phyloP scores from a whole-genome alignment of 2,888 invertebrate genomes.

The Mythimna vitellina region DNA sequence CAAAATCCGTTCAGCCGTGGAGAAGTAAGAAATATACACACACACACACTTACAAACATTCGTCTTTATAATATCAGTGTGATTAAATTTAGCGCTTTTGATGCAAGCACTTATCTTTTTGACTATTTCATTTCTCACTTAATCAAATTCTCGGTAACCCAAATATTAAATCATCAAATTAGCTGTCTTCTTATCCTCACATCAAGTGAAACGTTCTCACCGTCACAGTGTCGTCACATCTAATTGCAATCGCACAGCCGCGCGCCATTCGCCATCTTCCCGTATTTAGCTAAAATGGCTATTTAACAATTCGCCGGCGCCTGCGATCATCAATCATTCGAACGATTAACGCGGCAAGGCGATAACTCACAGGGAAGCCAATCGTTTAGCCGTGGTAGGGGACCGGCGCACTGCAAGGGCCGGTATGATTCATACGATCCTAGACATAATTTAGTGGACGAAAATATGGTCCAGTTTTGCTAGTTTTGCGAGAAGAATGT shows the following conservation, averaged over 20 bases:
- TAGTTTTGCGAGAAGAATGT: conserved; percentile 38
- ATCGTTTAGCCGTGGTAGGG: conserved; percentile 64
- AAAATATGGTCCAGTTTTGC: conserved; percentile 46
- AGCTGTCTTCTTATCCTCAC: conserved; percentile 10
- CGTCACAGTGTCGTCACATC: conserved; percentile 39
- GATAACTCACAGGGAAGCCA: conserved; percentile 67
- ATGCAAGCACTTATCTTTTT: too few species aligned
- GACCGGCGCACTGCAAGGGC: conserved; percentile 57
- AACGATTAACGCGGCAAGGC: conserved; percentile 62
- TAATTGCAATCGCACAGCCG: conserved; percentile 61
- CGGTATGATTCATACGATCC: conserved; percentile 60
- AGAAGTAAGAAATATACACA: too few species aligned
- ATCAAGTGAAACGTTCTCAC: conserved; percentile 30
- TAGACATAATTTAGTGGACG: conserved; percentile 59
- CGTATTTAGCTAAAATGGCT: conserved; percentile 71
- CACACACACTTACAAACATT: too few species aligned
- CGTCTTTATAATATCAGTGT: too few species aligned
- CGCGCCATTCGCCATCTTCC: conserved; percentile 60
- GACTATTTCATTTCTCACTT: not conserved
- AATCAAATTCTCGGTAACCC: not conserved
- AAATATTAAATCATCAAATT: not conserved
- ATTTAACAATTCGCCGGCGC: conserved; percentile 68
- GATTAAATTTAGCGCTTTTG: not conserved
- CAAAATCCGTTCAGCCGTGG: too few species aligned
- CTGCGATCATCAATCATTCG: conserved; percentile 63